Evolutionary conservation across 2,888 invertebrate genomes (phyloP), one percentile per base, ranked within the genome.

Genomic region (Pammene aurita): DNA sequence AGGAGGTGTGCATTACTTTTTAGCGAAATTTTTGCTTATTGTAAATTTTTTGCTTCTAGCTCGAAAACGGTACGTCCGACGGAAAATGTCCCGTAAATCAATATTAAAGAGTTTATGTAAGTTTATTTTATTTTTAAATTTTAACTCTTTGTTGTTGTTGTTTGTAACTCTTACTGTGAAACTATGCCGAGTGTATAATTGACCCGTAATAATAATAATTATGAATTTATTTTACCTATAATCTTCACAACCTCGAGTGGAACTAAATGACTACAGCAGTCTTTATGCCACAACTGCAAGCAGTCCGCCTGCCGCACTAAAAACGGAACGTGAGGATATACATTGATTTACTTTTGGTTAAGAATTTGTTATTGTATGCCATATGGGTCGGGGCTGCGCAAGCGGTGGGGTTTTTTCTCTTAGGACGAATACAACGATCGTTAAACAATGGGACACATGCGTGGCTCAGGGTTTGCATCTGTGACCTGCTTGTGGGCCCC

Each of bases 331-430:
- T 80, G 79, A 82, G 84, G 84, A 86, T 88, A 85, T 88, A 85
- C 86, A 85, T 88, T 78, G 77, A 89, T 90, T 90, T 89, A 89
- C 89, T 88, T 90, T 89, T 84, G 89, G 89, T 89, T 88, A 89
- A 89, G 88, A 88, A 88, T 89, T 89, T 90, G 90, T 90, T 90
- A 85, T 90, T 89, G 84, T 88, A 84, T 89, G 87, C 89, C 90
- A 90, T 90, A 89, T 90, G 90, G 86, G 81, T 83, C 88, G 84
- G 86, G 80, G 82, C 84, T 85, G 84, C 76, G 77, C 76, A 76
- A 67, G 79, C 75, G 80, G 77, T 75, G 79, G 78, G 72, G 83
- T 86, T 88, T 87, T 88, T 87, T 84, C 80, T 81, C 82, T 86
- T 86, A 85, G 86, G 85, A 85, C 81, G 85, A 86, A 84, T 86